Base-by-base conservation (phyloP, 2,113 vertebrate genomes). In the Lycaon pictus region DNA sequence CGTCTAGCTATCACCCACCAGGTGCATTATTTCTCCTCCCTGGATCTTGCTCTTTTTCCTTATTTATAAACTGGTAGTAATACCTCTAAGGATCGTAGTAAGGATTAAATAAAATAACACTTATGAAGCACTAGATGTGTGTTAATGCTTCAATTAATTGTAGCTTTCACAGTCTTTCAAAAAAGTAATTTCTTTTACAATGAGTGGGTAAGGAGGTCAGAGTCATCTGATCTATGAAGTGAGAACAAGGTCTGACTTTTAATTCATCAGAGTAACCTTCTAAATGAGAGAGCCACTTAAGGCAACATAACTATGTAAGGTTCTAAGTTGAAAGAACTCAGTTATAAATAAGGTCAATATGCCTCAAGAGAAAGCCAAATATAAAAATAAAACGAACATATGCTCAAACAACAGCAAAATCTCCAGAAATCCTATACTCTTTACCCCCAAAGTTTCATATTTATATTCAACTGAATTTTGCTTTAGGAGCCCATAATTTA, bases 181-280 rank as follows among this genome's bases (percentile, higher is more conserved):
- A 97, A 82, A 92, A 20, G 29, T 95, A 63, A 84, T 86, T 77
- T 87, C 43, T 93, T 90, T 84, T 27, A 56, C 91, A 80, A 82
- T 25, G 32, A 23, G 16, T 77, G 8, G 37, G 3, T 87, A 86
- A 92, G n/a, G 60, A 48, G 37, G 32, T 89, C 43, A 95, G 13
- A 96, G 43, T 83, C 86, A 90, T 62, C 77, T 86, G 56, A 93
- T 69, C 35, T 87, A 88, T 16, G 53, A 96, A 92, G 35, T 67
- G 4, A 97, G 58, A 96, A 90, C 51, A 95, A 96, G 51, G 27
- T 84, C 63, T 96, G 35, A 90, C 76, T 90, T 94, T 88, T 77
- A 92, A 93, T 92, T 97, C 76, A 69, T 90, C 93, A 96, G 22
- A 55, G 71, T 80, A 92, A 96, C 63, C 53, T 85, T 89, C 63